Percentiles rank a stretch among this genome's conserved stretches.
Conservation (phyloP, 2,888 invertebrate genomes). For the Dolichopus griseipennis region DNA sequence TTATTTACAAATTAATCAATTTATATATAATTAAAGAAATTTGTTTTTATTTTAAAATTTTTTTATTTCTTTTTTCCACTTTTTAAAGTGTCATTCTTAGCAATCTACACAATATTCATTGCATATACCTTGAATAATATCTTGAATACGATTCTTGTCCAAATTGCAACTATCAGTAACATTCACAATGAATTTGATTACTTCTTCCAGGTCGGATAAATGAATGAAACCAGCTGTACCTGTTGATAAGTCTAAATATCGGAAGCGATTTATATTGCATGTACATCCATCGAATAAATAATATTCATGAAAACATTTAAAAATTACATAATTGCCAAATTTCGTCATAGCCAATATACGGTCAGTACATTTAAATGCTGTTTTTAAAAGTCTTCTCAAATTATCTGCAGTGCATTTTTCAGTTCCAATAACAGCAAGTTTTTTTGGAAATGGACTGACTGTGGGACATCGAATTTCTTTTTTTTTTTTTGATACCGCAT, state of each 20-base stretch:
- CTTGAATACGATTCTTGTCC: conserved; percentile 11
- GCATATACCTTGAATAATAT: conserved; percentile 28
- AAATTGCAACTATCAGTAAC: not conserved
- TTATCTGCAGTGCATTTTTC: conserved; percentile 37
- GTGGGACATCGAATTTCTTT: conserved; percentile 23
- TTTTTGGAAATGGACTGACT: conserved; percentile 26
- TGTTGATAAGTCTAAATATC: conserved; percentile 34
- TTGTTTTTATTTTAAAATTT: no score
- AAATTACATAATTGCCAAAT: conserved; percentile 40
- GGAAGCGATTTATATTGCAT: conserved; percentile 37
- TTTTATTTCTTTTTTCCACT: no score
- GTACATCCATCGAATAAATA: conserved; percentile 39
- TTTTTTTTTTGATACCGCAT: not conserved
- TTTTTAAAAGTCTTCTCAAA: conserved; percentile 29
- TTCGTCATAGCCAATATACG: conserved; percentile 37
- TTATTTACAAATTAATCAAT: no score
- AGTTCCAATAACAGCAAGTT: conserved; percentile 37
- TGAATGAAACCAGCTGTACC: conserved; percentile 33
- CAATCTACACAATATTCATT: conserved; percentile 24
- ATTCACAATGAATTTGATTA: conserved; percentile 22
- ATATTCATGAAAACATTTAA: conserved; percentile 28
- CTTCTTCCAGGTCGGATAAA: conserved; percentile 31
- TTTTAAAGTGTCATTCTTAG: no score
- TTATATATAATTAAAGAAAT: no score
- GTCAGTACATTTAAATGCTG: conserved; percentile 35